Evolutionary conservation across 64 coral and sea anemone species (phyloP), one percentile per base, ranked within the genome.

Genomic region (Actinia equina): DNA sequence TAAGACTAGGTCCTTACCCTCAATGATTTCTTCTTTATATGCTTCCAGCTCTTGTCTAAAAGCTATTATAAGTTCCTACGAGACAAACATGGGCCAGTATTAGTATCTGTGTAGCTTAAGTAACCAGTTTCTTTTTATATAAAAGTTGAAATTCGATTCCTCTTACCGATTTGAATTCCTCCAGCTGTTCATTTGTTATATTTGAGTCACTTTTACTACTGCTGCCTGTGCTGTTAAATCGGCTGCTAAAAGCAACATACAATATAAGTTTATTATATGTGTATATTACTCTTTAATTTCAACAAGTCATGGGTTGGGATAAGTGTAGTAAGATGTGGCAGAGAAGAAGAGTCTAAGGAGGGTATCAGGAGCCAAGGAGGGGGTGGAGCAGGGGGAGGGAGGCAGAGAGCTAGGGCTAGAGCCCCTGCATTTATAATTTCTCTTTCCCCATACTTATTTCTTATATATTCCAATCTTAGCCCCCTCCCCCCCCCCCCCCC

Each of bases 41-140:
- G 87, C 43, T 71, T 93, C 92, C 76, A 93, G 26, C 54, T 93
- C 92, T 82, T 89, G 87, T 86, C 87, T 85, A 86, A 93, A 93
- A 80, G 84, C 88, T 25, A 83, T 62, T 82, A 93, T 77, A 55
- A 93, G 78, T 87, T 86, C 92, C 92, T 93, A 27, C 0, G 86
- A 56, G 67, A 59, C 41, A 71, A 56, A 86, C n/a, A 44, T 12
- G 0, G 3, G 17, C 45, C 4, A 78, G 26, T 5, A 26, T 26
- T 74, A 74, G 6, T 10, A 26, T 74, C n/a, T n/a, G n/a, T 23
- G 43, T n/a, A n/a, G n/a, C n/a, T n/a, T 23, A 49, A 7, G 45
- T 49, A 49, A 49, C 45, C 45, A 49, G 45, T 49, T 49, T 49
- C 3, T 49, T 7, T n/a, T n/a, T n/a, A n/a, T n/a, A n/a, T n/a